Evolutionary conservation across 1,140 invertebrate genomes (phyloP).

Genomic region (Brachionus rotundiformis): DNA sequence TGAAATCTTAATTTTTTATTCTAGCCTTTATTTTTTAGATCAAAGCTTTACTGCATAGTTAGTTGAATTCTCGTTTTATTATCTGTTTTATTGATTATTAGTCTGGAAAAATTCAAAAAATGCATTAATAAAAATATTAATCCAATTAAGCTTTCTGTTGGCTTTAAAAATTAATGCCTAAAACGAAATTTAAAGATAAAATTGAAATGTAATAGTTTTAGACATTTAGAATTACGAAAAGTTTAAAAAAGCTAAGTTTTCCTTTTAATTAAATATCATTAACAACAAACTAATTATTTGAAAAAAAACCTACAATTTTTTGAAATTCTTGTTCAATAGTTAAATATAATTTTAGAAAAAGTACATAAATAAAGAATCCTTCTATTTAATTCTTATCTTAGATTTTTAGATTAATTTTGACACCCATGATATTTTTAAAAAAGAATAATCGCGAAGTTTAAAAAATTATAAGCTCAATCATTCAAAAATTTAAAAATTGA

Average conservation of each 20-base stretch:
- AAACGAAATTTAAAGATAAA: not conserved
- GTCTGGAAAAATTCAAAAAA: constrained; percentile 9
- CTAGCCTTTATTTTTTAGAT: not conserved
- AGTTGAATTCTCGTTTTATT: not conserved
- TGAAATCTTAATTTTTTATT: not conserved
- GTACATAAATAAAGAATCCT: too few species aligned
- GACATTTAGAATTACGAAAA: not conserved
- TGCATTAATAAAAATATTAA: not conserved
- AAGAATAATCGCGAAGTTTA: too few species aligned
- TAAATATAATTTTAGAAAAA: not conserved
- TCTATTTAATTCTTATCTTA: too few species aligned
- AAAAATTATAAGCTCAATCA: too few species aligned
- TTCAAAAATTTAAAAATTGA: too few species aligned
- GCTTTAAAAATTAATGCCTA: not conserved
- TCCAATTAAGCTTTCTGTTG: not conserved
- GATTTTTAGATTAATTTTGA: too few species aligned
- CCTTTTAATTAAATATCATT: not conserved
- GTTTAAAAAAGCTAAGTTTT: not conserved
- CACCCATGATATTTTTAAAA: too few species aligned
- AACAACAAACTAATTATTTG: not conserved
- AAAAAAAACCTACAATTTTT: not conserved
- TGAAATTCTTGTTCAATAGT: not conserved
- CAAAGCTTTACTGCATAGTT: not conserved
- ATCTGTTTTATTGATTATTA: not conserved
- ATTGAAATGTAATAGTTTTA: not conserved